These are phyloP conservation scores for Nibea coibor DNA, from an alignment of 2,113 vertebrate genomes.

Conservation along the genomic window DNA sequence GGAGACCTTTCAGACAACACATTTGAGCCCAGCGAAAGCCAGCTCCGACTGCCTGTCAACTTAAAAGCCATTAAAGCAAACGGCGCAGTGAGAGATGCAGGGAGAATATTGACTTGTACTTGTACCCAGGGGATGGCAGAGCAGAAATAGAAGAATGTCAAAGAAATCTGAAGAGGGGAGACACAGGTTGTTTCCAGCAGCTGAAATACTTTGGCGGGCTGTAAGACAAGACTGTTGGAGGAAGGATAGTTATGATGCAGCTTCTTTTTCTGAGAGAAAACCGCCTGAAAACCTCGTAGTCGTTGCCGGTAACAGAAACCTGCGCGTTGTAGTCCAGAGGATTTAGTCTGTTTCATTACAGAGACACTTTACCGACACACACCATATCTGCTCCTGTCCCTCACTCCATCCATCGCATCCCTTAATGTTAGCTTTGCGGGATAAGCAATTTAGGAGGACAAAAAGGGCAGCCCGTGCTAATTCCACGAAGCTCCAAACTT, in stretches of 20 bases:
- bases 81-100: slow-evolving; percentile 55
- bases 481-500: slow-evolving; percentile 71
- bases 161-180: slow-evolving; percentile 45
- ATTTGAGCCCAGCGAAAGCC: slow-evolving; percentile 54
- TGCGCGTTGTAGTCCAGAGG: slow-evolving; percentile 39
- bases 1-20: slow-evolving; percentile 55
- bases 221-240: slow-evolving; percentile 14
- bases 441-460: slow-evolving; percentile 73
- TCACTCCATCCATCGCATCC: slow-evolving; percentile 51
- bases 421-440: slow-evolving; percentile 60
- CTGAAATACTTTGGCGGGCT: slow-evolving; percentile 22
- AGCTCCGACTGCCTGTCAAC: slow-evolving; percentile 66
- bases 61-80: slow-evolving; percentile 74
- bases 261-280: slow-evolving; percentile 40
- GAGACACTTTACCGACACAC: slow-evolving; percentile 35
- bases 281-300: slow-evolving; percentile 35
- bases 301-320: slow-evolving; percentile 33
- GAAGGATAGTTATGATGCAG: slow-evolving; percentile 32
- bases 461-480: slow-evolving; percentile 64
- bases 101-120: slow-evolving; percentile 68
- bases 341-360: slow-evolving; percentile 46
- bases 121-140: slow-evolving; percentile 39
- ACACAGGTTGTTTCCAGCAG: slow-evolving; percentile 27
- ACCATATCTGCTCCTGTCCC: slow-evolving; percentile 54
- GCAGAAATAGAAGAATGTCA: slow-evolving; percentile 52